phyloP scores from a whole-genome alignment of 2,113 vertebrate species.

The Thunnus maccoyii region DNA sequence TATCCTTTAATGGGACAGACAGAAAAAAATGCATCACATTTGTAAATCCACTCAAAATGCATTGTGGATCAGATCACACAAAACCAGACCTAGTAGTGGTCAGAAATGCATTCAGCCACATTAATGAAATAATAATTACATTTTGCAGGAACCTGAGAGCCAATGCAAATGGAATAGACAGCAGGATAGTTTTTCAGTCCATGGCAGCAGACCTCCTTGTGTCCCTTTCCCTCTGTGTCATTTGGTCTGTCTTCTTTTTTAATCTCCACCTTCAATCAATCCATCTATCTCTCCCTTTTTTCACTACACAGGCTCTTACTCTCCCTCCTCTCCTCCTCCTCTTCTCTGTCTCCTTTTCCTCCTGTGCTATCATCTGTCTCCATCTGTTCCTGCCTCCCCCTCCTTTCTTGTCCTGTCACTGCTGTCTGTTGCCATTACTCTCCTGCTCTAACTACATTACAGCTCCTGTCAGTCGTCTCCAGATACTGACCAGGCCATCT shows the following conservation, averaged over 20 bases:
- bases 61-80: conserved; percentile 36
- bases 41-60: conserved; percentile 13
- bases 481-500: conserved; percentile 57
- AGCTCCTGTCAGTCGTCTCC: conserved; percentile 65
- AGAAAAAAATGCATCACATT: neutral
- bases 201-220: conserved; percentile 20
- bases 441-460: conserved; percentile 73
- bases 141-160: conserved; percentile 31
- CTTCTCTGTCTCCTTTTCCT: conserved; percentile 52
- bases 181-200: conserved; percentile 20
- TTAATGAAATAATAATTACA: conserved; percentile 35
- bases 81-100: conserved; percentile 5
- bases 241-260: neutral
- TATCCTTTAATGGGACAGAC: neutral
- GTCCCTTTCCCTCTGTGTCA: conserved; percentile 11
- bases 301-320: conserved; percentile 23
- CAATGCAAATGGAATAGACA: conserved; percentile 41
- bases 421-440: conserved; percentile 74
- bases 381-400: conserved; percentile 67
- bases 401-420: conserved; percentile 69
- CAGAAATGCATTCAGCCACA: conserved; percentile 35
- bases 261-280: conserved; percentile 39
- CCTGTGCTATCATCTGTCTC: conserved; percentile 74
- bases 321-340: conserved; percentile 26
- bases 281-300: conserved; percentile 16